A percentile compares a stretch with the other conserved stretches of the same genome.
Evolutionary conservation across 2,113 vertebrate genomes (phyloP).

Genomic region (Grus americana): DNA sequence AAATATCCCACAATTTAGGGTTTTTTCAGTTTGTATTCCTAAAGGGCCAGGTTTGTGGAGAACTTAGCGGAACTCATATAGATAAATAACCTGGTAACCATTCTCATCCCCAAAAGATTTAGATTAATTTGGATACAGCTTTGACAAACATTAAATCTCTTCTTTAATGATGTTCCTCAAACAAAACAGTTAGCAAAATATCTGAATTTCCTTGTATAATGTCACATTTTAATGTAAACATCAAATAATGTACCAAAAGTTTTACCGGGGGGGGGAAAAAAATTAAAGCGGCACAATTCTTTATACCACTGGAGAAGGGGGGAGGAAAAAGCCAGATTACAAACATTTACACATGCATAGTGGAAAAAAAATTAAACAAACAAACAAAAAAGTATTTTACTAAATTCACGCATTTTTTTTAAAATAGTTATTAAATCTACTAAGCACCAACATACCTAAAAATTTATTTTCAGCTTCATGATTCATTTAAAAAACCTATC

Average conservation of each 20-base stretch:
- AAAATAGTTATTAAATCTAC: slow-evolving; percentile 87
- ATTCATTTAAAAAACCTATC: slow-evolving; percentile 83
- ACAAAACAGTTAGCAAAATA: slow-evolving; percentile 91
- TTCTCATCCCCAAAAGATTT: slow-evolving; percentile 51
- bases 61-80: slow-evolving; percentile 43
- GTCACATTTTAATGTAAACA: slow-evolving; percentile 96
- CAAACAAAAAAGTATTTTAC: slow-evolving; percentile 73
- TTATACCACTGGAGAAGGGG: slow-evolving; percentile 81
- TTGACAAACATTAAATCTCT: slow-evolving; percentile 76
- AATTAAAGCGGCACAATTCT: slow-evolving; percentile 79
- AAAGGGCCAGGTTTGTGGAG: slow-evolving; percentile 58
- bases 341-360: slow-evolving; percentile 91
- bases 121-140: slow-evolving; percentile 76
- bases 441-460: slow-evolving; percentile 85
- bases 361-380: slow-evolving; percentile 74
- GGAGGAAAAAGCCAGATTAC: slow-evolving; percentile 82
- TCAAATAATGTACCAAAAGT: slow-evolving; percentile 93
- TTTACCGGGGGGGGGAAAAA: slow-evolving; percentile 66
- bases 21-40: slow-evolving; percentile 24
- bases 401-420: slow-evolving; percentile 84
- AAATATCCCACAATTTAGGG: background rate
- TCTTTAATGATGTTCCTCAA: slow-evolving; percentile 85
- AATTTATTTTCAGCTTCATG: slow-evolving; percentile 84
- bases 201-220: slow-evolving; percentile 88
- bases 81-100: slow-evolving; percentile 38